Conservation (phyloP, 2,797 vertebrate species). For the Monodelphis domestica region DNA sequence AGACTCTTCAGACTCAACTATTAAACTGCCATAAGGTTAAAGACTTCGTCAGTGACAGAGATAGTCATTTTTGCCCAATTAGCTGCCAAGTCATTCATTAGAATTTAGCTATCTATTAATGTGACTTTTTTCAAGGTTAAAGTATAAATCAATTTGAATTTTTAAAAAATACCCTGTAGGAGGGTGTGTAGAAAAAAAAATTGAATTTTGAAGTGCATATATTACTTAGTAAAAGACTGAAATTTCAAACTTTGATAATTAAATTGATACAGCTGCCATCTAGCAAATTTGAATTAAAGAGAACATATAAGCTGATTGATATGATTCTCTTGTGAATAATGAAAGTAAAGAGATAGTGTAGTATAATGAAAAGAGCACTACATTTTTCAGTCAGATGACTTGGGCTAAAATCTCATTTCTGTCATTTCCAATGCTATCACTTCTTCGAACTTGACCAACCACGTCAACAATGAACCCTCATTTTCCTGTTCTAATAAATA, state of each 20-base stretch:
- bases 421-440: too few species aligned
- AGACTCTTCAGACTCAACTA: conserved; percentile 67
- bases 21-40: conserved; percentile 63
- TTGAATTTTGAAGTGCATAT: conserved; percentile 62
- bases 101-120: conserved; percentile 75
- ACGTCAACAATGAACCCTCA: too few species aligned
- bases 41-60: conserved; percentile 71
- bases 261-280: conserved; percentile 56
- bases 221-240: conserved; percentile 64
- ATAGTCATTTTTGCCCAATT: conserved; percentile 76
- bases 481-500: too few species aligned
- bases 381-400: too few species aligned
- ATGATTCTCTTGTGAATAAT: conserved; percentile 66
- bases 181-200: conserved; percentile 72
- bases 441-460: too few species aligned
- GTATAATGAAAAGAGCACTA: too few species aligned
- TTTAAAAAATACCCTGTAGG: conserved; percentile 66
- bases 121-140: conserved; percentile 83
- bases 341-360: too few species aligned
- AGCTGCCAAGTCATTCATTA: conserved; percentile 84
- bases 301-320: conserved; percentile 69
- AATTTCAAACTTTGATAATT: conserved; percentile 66
- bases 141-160: conserved; percentile 82
- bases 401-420: too few species aligned
- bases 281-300: conserved; percentile 52